Conservation (phyloP, 2,797 vertebrate genomes). For the Lagodon rhomboides region DNA sequence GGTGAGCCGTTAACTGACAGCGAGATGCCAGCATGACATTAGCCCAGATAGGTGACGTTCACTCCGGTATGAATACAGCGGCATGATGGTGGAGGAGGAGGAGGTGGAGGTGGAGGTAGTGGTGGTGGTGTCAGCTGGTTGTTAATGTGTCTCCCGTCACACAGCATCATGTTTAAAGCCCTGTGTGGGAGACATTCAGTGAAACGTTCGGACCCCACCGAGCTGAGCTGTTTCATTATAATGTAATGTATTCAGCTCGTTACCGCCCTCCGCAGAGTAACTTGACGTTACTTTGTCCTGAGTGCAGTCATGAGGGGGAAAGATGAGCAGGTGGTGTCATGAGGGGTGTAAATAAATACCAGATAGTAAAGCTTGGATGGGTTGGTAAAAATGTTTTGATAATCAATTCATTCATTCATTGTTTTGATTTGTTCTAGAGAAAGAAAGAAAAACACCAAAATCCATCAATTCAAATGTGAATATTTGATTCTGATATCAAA, state of each 20-base stretch:
- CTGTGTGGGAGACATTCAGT: neutral
- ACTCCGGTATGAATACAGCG: slow-evolving; percentile 38
- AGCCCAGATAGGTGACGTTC: slow-evolving; percentile 70
- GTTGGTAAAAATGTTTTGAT: neutral
- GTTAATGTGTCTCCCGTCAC: neutral
- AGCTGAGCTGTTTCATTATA: neutral
- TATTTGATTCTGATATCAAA: neutral
- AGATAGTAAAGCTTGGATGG: neutral
- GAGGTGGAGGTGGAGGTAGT: neutral
- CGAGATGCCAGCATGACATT: slow-evolving; percentile 58
- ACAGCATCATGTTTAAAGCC: neutral
- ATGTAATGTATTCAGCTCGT: slow-evolving; percentile 19
- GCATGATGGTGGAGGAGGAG: slow-evolving; percentile 3
- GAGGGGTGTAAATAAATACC: neutral
- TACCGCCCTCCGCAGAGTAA: slow-evolving; percentile 23
- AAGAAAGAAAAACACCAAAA: no score
- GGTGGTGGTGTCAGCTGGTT: slow-evolving; percentile 23
- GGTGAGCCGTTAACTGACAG: slow-evolving; percentile 81
- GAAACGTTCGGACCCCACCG: neutral
- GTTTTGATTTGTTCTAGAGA: no score
- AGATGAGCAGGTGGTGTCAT: neutral
- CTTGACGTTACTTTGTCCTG: slow-evolving; percentile 24
- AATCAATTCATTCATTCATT: neutral
- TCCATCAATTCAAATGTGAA: neutral
- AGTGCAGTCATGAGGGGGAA: neutral